Base-by-base conservation (phyloP, 2,797 vertebrate genomes). In the Gymnothorax javanicus region DNA sequence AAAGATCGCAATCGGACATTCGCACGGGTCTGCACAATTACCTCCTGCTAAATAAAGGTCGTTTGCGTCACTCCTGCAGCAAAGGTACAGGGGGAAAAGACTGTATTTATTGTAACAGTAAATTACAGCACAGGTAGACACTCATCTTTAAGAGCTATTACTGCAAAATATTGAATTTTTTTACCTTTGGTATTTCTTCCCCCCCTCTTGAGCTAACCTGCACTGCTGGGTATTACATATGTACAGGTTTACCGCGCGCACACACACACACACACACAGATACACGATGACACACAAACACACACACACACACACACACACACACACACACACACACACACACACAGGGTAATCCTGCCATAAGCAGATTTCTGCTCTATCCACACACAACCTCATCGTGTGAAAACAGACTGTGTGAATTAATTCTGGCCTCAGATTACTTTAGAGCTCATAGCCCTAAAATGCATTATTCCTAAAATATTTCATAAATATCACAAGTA, bases 1-100 rank as follows among this genome's bases (percentile, higher is more conserved):
- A 91, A 91, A 98, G 98, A 99, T 99, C 95, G 94, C 97, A 98
- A 99, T 99, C 98, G 97, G 96, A 96, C 96, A 95, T 97, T 96
- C 96, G 96, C 95, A 94, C 95, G 94, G 94, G 93, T 94, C 94
- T 93, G 87, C 93, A 95, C 96, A 97, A 97, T 97, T 97, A 94
- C 97, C 96, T 97, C 90, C 96, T 94, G 91, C 95, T 94, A 97
- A 97, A 97, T 96, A 98, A 98, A 99, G 98, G 98, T 99, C 97
- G 95, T 97, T 94, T 95, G 95, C 93, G 92, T 92, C 93, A 93
- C 87, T 93, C 87, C 82, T 89, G 90, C 89, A 90, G 88, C 84
- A 89, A 79, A 83, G 89, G 82, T 88, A 73, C 60, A 33, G 56
- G 50, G 77, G 64, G 84, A 50, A 60, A 89, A 84, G 88, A 90